phyloP scores from a whole-genome alignment of 2,113 vertebrate genomes.

The Oncorhynchus masou region DNA sequence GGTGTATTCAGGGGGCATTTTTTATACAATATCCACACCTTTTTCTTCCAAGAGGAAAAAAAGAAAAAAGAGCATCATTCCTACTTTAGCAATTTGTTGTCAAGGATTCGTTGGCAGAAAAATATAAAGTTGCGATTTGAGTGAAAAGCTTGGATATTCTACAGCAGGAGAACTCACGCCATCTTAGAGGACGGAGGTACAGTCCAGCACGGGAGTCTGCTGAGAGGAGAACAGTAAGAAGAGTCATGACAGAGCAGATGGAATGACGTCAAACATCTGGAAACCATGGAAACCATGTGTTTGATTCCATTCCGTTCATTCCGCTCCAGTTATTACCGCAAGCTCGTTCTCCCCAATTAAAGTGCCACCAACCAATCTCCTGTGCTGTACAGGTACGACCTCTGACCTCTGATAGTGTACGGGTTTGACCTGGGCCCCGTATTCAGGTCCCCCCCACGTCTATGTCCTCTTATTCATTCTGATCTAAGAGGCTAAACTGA shows the following conservation, averaged over 20 bases:
- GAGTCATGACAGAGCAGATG: no score
- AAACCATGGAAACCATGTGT: no score
- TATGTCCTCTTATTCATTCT: no score
- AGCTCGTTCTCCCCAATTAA: no score
- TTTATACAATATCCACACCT: slow-evolving; percentile 32
- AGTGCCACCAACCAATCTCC: no score
- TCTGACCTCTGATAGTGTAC: slow-evolving; percentile 3
- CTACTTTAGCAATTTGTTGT: slow-evolving; percentile 16
- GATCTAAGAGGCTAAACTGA: no score
- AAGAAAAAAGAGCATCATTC: slow-evolving; percentile 8
- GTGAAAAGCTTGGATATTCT: slow-evolving; percentile 55
- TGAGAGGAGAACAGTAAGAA: no score
- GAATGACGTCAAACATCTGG: no score
- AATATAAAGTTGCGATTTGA: slow-evolving; percentile 57
- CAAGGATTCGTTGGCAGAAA: slow-evolving; percentile 35
- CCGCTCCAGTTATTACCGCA: no score
- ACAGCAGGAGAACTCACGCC: slow-evolving; percentile 43
- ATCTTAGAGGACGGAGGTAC: slow-evolving; percentile 46
- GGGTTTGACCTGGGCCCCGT: no score
- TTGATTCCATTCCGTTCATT: no score
- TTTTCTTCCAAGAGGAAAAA: neutral
- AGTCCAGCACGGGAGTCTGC: slow-evolving; percentile 12
- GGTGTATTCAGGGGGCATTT: slow-evolving; percentile 18
- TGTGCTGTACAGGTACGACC: slow-evolving; percentile 43
- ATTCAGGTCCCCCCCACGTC: no score